Percentiles rank a stretch among this genome's conserved stretches.
These are phyloP conservation scores for Anser cygnoides DNA, from an alignment of 2,113 vertebrate genomes.

Conservation along the genomic window DNA sequence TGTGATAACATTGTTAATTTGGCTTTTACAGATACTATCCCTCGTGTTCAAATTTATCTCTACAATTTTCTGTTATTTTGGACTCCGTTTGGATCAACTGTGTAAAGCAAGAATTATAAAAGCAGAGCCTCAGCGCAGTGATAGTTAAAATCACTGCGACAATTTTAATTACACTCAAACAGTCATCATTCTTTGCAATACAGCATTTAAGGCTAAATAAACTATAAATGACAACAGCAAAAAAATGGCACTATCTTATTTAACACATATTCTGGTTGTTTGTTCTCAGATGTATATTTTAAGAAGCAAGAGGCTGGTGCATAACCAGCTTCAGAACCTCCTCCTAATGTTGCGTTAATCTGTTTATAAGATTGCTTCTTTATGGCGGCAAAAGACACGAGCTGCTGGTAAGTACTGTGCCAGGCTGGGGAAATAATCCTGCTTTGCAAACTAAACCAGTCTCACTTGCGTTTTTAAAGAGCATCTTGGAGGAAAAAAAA, in stretches of 20 bases:
- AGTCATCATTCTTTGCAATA: neutral
- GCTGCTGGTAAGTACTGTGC: neutral
- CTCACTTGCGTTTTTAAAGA: neutral
- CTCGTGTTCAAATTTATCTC: neutral
- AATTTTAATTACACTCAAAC: neutral
- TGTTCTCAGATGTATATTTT: neutral
- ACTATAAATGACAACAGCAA: neutral
- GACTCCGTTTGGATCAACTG: neutral
- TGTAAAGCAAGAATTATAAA: neutral
- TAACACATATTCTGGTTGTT: neutral
- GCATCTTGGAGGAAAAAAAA: neutral
- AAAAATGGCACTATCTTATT: neutral
- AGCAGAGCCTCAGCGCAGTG: neutral
- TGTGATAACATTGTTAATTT: neutral
- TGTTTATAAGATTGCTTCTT: conserved; percentile 14
- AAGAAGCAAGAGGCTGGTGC: neutral
- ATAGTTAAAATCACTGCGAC: neutral
- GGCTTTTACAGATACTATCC: neutral
- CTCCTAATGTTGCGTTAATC: neutral
- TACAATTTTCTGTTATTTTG: neutral
- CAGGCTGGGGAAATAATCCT: neutral
- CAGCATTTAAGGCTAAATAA: neutral
- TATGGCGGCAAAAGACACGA: neutral
- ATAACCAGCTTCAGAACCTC: neutral
- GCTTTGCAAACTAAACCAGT: neutral